These are phyloP conservation scores for Vespertilio murinus DNA, from an alignment of 2,797 vertebrate genomes.

Conservation along the genomic window DNA sequence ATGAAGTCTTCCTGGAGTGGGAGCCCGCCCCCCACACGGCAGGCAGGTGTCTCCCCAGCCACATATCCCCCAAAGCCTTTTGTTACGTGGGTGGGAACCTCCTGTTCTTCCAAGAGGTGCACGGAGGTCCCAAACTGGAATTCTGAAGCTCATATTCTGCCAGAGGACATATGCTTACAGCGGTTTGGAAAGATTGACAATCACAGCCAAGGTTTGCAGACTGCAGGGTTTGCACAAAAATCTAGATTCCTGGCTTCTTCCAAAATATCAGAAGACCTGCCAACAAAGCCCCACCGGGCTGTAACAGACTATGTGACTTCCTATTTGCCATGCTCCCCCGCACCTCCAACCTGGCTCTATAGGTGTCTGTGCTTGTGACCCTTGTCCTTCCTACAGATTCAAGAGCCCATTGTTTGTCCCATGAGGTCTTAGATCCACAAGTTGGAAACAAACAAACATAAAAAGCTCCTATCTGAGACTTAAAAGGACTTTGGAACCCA, in stretches of 20 bases:
- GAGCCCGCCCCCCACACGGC: too few species aligned
- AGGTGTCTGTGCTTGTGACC: neutral
- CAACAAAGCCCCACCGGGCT: neutral
- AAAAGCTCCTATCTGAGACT: constrained; percentile 32
- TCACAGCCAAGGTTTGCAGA: constrained; percentile 3
- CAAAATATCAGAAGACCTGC: neutral
- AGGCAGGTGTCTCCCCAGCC: neutral
- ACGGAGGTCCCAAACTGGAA: neutral
- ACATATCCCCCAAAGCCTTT: neutral
- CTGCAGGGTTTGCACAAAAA: neutral
- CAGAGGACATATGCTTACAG: neutral
- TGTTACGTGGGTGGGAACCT: neutral
- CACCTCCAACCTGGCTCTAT: neutral
- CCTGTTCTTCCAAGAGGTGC: neutral
- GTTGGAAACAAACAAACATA: neutral
- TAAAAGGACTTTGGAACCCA: constrained; percentile 65
- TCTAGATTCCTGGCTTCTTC: neutral
- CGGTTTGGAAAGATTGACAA: neutral
- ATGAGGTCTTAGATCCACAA: neutral
- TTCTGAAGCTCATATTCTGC: neutral
- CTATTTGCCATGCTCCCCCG: neutral
- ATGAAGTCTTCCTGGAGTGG: neutral
- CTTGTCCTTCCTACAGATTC: neutral
- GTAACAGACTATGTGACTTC: neutral
- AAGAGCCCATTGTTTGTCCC: neutral